Evolutionary conservation across 2,113 vertebrate species (phyloP).

Genomic region (Hippocampus mohnikei): DNA sequence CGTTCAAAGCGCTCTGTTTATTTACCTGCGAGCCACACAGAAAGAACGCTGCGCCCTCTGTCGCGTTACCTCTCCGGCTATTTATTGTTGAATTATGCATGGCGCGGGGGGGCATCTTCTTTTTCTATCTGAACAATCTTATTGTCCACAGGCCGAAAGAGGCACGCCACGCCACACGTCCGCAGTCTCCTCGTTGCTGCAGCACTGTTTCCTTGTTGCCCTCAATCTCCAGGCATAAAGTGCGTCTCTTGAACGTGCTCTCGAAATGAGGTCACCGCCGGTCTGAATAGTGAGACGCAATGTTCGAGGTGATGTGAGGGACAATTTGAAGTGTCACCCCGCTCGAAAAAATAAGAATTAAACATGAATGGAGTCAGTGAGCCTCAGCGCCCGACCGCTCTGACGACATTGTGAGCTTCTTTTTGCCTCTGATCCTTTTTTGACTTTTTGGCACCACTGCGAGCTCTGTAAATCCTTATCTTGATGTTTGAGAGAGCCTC

Average conservation of each 20-base stretch:
- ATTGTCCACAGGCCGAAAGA: slow-evolving; percentile 19
- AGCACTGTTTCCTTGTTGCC: background rate
- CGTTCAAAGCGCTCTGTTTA: slow-evolving; percentile 32
- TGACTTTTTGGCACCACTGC: slow-evolving; percentile 30
- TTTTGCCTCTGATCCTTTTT: slow-evolving; percentile 6
- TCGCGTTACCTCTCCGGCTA: slow-evolving; percentile 11
- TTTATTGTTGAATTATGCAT: background rate
- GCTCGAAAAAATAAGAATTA: background rate
- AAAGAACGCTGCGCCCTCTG: slow-evolving; percentile 18
- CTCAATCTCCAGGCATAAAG: background rate
- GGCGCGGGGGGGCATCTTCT: background rate
- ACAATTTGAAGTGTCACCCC: slow-evolving; percentile 10
- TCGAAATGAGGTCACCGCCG: slow-evolving; percentile 19
- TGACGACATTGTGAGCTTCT: background rate
- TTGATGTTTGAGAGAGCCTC: slow-evolving; percentile 25
- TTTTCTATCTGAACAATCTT: slow-evolving; percentile 30
- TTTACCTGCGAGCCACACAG: slow-evolving; percentile 32
- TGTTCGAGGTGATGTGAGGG: slow-evolving; percentile 11
- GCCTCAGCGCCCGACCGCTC: background rate
- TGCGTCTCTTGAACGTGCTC: background rate
- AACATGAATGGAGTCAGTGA: slow-evolving; percentile 7
- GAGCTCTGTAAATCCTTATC: slow-evolving; percentile 16
- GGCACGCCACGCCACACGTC: background rate
- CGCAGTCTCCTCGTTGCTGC: background rate
- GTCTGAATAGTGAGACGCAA: slow-evolving; percentile 5